Evolutionary conservation across 2,113 vertebrate genomes (phyloP), one percentile per base, ranked within the genome.

Genomic region (Eurystomus gularis): DNA sequence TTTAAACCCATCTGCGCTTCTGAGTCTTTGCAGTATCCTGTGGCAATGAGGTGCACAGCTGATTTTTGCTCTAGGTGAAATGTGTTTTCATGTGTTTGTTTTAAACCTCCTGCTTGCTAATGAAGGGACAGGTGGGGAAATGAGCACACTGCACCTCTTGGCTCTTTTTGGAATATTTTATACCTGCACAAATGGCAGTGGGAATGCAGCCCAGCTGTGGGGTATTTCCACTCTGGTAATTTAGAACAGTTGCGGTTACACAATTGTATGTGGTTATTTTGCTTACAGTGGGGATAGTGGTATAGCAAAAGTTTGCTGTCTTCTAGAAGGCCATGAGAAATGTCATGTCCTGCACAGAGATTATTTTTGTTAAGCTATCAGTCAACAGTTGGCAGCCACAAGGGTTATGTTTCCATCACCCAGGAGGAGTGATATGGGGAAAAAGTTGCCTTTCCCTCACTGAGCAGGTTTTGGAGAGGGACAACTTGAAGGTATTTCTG

Each of bases 201-300:
- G 88, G 91, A 89, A 72, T 72, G 54, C 62, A 92, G 80, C 81
- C 66, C 91, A 92, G 93, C 91, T 84, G 83, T 48, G 77, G 89
- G 92, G 8, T 93, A 16, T 95, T 97, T 94, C 94, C 76, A 86
- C 35, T 84, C 85, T 66, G 77, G 35, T 90, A 82, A 71, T 82
- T 93, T 79, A 78, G 48, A 93, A 37, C 61, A 44, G 77, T 89
- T 93, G 72, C 0, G 2, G 72, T 81, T 84, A 46, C 42, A 55
- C 28, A 10, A 61, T 85, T 42, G 42, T 15, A 42, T 42, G 42
- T 42, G 42, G 42, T 87, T 77, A 44, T 72, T 94, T 95, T 86
- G 83, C 83, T 68, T 94, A 19, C 29, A 24, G 37, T 46, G 52
- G 54, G 60, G 39, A 10, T 62, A 44, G 76, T 90, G 94, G 81